Conservation (phyloP, 2,888 invertebrate species). For the Machimus rusticus region DNA sequence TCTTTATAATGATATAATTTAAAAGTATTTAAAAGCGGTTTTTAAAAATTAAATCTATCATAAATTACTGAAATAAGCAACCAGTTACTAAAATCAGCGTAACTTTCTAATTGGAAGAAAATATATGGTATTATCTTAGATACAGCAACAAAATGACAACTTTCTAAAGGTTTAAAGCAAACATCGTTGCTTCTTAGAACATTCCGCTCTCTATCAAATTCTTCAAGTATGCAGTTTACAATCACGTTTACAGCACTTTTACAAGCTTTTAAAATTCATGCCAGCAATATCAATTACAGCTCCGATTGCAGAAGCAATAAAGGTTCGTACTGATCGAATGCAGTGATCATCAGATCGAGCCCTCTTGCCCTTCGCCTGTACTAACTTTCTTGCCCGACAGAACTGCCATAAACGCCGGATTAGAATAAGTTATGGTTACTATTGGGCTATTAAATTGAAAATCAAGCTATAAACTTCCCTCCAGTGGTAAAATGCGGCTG, state of each 20-base stretch:
- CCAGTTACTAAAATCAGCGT: neutral
- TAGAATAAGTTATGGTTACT: neutral
- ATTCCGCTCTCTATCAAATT: neutral
- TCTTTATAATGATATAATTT: too few relatives aligned
- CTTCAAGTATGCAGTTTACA: neutral
- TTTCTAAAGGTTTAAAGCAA: neutral
- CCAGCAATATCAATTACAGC: neutral
- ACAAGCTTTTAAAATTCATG: neutral
- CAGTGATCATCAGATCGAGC: neutral
- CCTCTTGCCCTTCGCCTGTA: neutral
- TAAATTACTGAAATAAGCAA: neutral
- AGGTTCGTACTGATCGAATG: neutral
- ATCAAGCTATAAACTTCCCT: neutral
- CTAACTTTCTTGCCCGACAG: neutral
- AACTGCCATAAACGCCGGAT: neutral
- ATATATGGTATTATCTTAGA: neutral
- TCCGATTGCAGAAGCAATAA: neutral
- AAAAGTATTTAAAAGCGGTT: too few relatives aligned
- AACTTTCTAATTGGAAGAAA: neutral
- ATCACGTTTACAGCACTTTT: neutral
- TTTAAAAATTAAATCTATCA: neutral
- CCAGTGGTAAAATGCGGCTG: neutral
- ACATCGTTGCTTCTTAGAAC: neutral
- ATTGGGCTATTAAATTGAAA: neutral
- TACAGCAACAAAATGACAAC: neutral